These are phyloP conservation scores for Anoplopoma fimbria DNA, from an alignment of 2,113 vertebrate genomes.

Conservation along the genomic window DNA sequence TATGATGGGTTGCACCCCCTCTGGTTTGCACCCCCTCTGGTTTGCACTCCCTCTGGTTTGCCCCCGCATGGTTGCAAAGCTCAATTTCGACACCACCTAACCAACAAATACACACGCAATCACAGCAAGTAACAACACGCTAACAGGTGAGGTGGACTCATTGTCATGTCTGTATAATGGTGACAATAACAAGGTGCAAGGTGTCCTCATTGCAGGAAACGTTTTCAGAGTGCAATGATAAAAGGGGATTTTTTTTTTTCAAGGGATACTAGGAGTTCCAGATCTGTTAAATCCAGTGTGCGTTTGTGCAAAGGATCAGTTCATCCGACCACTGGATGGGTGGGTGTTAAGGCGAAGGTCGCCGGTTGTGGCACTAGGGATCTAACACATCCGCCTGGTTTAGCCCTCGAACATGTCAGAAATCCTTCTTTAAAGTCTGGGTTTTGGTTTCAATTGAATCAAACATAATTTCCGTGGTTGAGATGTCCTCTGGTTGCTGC, in stretches of 20 bases:
- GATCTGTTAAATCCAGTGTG: neutral
- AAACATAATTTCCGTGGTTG: too few relatives aligned
- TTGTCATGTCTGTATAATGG: constrained; percentile 16
- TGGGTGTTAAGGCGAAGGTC: neutral
- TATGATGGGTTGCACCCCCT: neutral
- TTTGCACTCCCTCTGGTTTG: constrained; percentile 3
- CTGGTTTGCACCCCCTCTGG: neutral
- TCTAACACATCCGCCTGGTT: constrained; percentile 38
- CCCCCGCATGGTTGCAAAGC: constrained; percentile 4
- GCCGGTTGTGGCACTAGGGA: neutral
- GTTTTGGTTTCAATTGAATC: neutral
- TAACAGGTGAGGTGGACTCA: constrained; percentile 26
- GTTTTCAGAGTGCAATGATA: neutral
- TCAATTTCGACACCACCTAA: neutral
- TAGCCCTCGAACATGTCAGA: neutral
- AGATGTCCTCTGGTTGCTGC: too few relatives aligned
- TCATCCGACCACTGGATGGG: neutral
- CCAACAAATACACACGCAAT: constrained; percentile 8
- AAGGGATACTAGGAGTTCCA: neutral
- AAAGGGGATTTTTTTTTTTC: neutral
- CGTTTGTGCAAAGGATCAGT: neutral
- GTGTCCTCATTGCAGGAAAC: neutral
- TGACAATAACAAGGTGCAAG: constrained; percentile 17
- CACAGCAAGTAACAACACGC: neutral
- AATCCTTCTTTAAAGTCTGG: neutral